These are phyloP conservation scores for Cololabis saira DNA, from an alignment of 2,113 vertebrate species.

Conservation along the genomic window DNA sequence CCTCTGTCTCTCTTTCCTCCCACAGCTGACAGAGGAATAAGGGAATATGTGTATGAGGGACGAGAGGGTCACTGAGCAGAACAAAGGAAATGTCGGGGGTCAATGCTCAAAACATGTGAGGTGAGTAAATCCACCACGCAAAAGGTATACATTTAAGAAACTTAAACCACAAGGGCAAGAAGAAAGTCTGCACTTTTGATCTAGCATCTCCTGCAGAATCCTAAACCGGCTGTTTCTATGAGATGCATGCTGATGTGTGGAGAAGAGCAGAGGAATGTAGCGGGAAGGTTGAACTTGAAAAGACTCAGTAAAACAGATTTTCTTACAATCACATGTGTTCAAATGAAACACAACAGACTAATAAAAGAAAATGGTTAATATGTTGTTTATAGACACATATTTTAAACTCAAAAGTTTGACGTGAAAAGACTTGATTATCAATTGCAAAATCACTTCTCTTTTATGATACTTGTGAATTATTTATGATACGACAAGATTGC, in stretches of 20 bases:
- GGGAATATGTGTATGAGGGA: constrained; percentile 17
- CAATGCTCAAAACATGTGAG: constrained; percentile 8
- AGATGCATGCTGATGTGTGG: background rate
- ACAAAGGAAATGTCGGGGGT: constrained; percentile 9
- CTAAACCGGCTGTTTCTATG: too few species aligned
- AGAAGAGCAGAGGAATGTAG: too few species aligned
- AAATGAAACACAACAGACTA: too few species aligned
- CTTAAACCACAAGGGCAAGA: constrained; percentile 19
- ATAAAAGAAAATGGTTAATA: background rate
- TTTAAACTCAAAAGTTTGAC: too few species aligned
- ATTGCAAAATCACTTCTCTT: too few species aligned
- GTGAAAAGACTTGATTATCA: background rate
- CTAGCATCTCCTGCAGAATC: background rate
- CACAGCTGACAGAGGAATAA: constrained; percentile 36
- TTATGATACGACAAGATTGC: too few species aligned
- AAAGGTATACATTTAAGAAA: constrained; percentile 16
- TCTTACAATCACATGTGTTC: too few species aligned
- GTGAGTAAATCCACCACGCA: constrained; percentile 12
- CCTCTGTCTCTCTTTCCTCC: background rate
- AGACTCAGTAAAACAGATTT: too few species aligned
- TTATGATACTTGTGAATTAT: too few species aligned
- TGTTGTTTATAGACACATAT: background rate
- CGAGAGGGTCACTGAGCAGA: constrained; percentile 38
- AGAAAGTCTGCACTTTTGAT: background rate
- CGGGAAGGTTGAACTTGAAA: too few species aligned